Conservation (phyloP, 2,113 vertebrate species). For the Ochotona curzoniae region DNA sequence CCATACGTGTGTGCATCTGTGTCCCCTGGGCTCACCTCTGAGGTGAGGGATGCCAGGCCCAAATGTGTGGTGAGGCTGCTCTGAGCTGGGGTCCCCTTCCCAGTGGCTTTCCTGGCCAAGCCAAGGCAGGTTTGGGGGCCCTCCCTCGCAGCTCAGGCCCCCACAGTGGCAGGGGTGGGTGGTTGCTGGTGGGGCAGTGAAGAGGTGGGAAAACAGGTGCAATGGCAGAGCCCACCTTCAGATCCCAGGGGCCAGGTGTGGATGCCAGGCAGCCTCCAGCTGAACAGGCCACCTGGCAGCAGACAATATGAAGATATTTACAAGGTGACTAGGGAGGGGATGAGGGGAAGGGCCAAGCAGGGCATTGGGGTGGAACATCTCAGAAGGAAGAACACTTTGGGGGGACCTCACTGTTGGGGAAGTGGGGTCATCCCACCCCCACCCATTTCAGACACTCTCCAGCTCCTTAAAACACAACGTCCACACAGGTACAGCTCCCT, state of each 20-base stretch:
- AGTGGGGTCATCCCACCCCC: rapidly evolving
- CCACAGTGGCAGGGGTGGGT: too few relatives aligned
- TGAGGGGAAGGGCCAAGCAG: background rate
- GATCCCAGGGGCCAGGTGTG: background rate
- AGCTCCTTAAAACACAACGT: slow-evolving; percentile 25
- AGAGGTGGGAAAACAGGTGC: background rate
- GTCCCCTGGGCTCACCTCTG: slow-evolving; percentile 43
- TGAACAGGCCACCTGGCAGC: background rate
- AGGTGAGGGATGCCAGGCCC: background rate
- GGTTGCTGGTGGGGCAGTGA: background rate
- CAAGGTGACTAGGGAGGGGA: background rate
- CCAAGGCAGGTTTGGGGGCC: background rate
- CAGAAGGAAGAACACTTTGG: slow-evolving; percentile 84
- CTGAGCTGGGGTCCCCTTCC: background rate
- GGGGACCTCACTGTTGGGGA: background rate
- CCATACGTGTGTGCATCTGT: slow-evolving; percentile 7
- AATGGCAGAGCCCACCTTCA: slow-evolving; percentile 27
- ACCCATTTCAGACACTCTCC: background rate
- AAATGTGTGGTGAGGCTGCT: background rate
- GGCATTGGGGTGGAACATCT: slow-evolving; percentile 77
- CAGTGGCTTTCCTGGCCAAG: background rate
- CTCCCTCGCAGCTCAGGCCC: background rate
- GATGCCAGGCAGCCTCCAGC: background rate
- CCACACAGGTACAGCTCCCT: slow-evolving; percentile 48
- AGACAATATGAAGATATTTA: slow-evolving; percentile 16